Evolutionary conservation across 2,888 invertebrate genomes (phyloP).

Genomic region (Dicyrtomina minuta): DNA sequence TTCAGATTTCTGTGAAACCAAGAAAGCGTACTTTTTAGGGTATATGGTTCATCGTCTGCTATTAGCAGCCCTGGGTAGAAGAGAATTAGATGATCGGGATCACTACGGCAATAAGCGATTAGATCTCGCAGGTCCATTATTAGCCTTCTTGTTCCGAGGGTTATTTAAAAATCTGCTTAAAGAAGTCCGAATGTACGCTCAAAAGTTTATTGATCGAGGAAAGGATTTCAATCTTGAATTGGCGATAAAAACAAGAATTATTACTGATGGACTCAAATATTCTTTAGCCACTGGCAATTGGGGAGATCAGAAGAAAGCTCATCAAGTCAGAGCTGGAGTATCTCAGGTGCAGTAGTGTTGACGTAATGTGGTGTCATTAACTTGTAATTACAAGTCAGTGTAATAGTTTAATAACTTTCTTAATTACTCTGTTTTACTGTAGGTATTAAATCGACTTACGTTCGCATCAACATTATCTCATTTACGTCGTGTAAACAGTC

Average conservation of each 20-base stretch:
- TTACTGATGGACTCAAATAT: constrained; percentile 96
- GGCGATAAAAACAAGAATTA: constrained; percentile 94
- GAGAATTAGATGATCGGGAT: constrained; percentile 99
- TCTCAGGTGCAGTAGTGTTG: constrained; percentile 67
- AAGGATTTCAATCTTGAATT: constrained; percentile 98
- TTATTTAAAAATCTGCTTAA: constrained; percentile 94
- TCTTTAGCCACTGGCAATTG: constrained; percentile 99
- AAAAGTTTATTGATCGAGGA: constrained; percentile 97
- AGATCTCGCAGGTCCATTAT: constrained; percentile 93
- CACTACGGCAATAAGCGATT: constrained; percentile 99
- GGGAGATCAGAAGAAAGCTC: constrained; percentile 99
- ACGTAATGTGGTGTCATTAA: neutral
- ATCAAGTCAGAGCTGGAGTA: constrained; percentile 95
- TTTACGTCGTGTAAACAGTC: constrained; percentile 96
- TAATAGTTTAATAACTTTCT: too few relatives aligned
- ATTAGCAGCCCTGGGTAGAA: constrained; percentile 88
- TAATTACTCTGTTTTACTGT: constrained; percentile 30
- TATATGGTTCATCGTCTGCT: constrained; percentile 99
- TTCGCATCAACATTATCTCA: constrained; percentile 99
- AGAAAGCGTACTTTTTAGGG: constrained; percentile 96
- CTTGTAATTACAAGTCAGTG: neutral
- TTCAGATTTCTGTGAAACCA: constrained; percentile 99
- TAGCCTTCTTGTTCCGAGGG: constrained; percentile 96
- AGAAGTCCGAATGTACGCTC: constrained; percentile 96
- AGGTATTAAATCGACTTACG: constrained; percentile 94